Percentiles rank a stretch among this genome's conserved stretches.
Evolutionary conservation across 2,888 invertebrate genomes (phyloP).

Genomic region (Cerastoderma edule): DNA sequence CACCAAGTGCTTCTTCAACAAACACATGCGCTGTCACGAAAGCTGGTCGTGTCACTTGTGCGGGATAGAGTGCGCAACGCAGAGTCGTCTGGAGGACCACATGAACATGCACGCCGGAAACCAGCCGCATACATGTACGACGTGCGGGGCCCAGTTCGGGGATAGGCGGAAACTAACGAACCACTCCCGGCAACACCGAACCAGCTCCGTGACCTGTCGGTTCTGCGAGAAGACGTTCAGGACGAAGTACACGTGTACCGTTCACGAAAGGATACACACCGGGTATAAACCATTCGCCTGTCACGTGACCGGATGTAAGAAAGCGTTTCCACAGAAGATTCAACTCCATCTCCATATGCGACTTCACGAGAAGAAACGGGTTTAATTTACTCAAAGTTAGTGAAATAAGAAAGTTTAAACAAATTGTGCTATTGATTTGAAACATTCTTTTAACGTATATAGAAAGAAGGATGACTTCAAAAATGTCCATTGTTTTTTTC

Average conservation of each 20-base stretch:
- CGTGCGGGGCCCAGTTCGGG: conserved; percentile 35
- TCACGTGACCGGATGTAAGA: conserved; percentile 40
- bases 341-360: conserved; percentile 40
- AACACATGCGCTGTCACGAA: conserved; percentile 36
- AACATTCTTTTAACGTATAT: too few relatives aligned
- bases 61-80: conserved; percentile 32
- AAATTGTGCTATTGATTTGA: too few relatives aligned
- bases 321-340: conserved; percentile 44
- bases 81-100: conserved; percentile 36
- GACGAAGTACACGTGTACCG: conserved; percentile 28
- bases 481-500: too few relatives aligned
- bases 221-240: conserved; percentile 40
- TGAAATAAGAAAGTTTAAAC: too few relatives aligned
- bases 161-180: conserved; percentile 35
- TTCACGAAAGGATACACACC: conserved; percentile 45
- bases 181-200: conserved; percentile 32
- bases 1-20: conserved; percentile 36
- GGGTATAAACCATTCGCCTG: conserved; percentile 36
- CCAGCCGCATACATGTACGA: conserved; percentile 25
- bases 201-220: conserved; percentile 8
- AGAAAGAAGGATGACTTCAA: too few relatives aligned
- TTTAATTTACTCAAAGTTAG: too few relatives aligned
- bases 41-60: conserved; percentile 36
- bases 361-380: too few relatives aligned
- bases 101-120: conserved; percentile 36